Evolutionary conservation across 2,797 vertebrate species (phyloP), one percentile per base, ranked within the genome.

Genomic region (Brotogeris chrysoptera): DNA sequence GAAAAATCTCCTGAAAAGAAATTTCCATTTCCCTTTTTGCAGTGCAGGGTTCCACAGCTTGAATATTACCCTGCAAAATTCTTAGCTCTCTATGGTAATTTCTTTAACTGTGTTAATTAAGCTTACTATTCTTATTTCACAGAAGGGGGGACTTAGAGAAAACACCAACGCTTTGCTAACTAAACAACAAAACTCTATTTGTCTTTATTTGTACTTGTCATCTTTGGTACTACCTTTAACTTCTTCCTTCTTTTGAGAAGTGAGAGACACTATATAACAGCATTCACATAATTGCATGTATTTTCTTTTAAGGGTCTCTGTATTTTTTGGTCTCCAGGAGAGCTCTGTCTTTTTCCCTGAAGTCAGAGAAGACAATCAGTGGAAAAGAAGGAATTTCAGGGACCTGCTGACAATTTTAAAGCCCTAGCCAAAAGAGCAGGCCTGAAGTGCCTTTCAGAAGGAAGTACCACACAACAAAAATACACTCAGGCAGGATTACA

Each of bases 401-500:
- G 38, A 49, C 19, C 34, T 61, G 34, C 23, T 47, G 16, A n/a
- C 5, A 53, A 74, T 78, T 92, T 57, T 70, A 41, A 60, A 87
- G 28, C 17, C 9, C 11, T 12, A 74, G 24, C 13, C 34, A 53
- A 49, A 85, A 46, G 0, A 64, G 5, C 5, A n/a, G 71, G 11
- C 85, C 68, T 80, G 18, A 46, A 27, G 6, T 13, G 18, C 30
- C 27, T 69, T 39, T 55, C 34, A 17, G 79, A 55, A 85, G 66
- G 88, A 55, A 60, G 32, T 32, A 16, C 8, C 7, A 17, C 0
- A 0, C 30, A 66, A 46, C 10, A 60, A 38, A 59, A 68, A 5
- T 13, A 30, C 0, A 2, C 8, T 1, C 0, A 61, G 23, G 52
- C 34, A 59, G 57, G 15, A 46, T 68, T 25, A 14, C 7, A 65